A percentile compares a stretch with the other conserved stretches of the same genome.
Evolutionary conservation across 2,113 vertebrate species (phyloP).

Genomic region (Xiphorhynchus elegans): DNA sequence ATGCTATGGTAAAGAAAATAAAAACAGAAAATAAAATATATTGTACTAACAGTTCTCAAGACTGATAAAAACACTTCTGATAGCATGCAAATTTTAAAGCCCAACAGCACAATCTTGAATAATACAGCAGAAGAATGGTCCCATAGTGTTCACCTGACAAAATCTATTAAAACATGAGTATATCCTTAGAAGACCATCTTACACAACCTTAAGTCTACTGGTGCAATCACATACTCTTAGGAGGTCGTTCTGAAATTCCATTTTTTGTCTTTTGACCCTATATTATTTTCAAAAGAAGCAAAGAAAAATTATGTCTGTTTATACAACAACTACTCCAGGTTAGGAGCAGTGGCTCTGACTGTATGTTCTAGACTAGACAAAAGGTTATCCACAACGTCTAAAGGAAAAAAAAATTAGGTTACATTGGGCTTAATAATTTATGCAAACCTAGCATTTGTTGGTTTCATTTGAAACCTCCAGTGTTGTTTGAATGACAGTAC

Average conservation of each 20-base stretch:
- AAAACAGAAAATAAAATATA: neutral
- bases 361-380: neutral
- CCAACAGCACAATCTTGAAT: neutral
- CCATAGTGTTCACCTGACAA: neutral
- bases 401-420: neutral
- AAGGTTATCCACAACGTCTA: neutral
- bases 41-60: neutral
- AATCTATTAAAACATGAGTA: neutral
- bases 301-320: neutral
- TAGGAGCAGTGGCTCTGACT: neutral
- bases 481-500: neutral
- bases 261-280: neutral
- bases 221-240: neutral
- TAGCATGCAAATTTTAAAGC: neutral
- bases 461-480: slow-evolving; percentile 4
- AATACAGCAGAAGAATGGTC: neutral
- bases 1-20: neutral
- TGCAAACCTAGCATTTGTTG: neutral
- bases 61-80: neutral
- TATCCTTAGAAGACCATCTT: neutral
- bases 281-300: neutral
- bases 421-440: neutral
- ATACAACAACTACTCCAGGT: neutral
- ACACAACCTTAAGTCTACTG: neutral
- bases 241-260: neutral